Evolutionary conservation across 2,797 vertebrate genomes (phyloP), one percentile per base, ranked within the genome.

Genomic region (Dryobates pubescens): DNA sequence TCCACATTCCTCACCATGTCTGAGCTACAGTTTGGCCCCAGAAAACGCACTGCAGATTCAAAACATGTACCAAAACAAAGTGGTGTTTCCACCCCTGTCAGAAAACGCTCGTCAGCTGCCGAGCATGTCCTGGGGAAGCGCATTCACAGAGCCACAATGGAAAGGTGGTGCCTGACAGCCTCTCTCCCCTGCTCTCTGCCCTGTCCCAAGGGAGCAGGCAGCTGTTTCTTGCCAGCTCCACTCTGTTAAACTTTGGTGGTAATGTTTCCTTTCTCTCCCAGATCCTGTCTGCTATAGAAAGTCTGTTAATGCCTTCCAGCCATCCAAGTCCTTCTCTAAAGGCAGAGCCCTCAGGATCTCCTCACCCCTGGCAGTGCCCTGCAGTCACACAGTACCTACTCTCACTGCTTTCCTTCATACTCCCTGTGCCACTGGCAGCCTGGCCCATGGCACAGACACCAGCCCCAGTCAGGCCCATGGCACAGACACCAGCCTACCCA

Each of bases 1-100:
- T 17, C 34, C 30, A n/a, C 10, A 7, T 80, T 83, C 87, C 69
- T 85, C 19, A 2, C 79, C 63, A 7, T 18, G 34, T 67, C 49
- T 76, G 77, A 89, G 61, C 86, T 70, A 41, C 58, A 56, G 61
- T 74, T 88, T 91, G 87, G 73, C 71, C 56, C 17, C 58, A 79
- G 85, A 74, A 93, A 93, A 86, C 9, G 17, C 56, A 4, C 1
- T 88, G 30, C 54, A 74, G 71, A 76, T 62, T 70, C 73, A 81
- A 91, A 92, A 54, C 1, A 2, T 68, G 73, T 29, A 68, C 13
- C 15, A 43, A 91, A 86, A 47, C 8, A 38, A 90, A 43, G 27
- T 51, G 76, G 34, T 75, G 59, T 65, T 89, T 83, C 87, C 32
- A 36, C 26, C 93, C 84, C 84, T 65, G 49, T 83, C 38, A 38